A percentile compares a stretch with the other conserved stretches of the same genome.
Conservation (phyloP, 2,797 vertebrate genomes). For the Chromobotia macracanthus region DNA sequence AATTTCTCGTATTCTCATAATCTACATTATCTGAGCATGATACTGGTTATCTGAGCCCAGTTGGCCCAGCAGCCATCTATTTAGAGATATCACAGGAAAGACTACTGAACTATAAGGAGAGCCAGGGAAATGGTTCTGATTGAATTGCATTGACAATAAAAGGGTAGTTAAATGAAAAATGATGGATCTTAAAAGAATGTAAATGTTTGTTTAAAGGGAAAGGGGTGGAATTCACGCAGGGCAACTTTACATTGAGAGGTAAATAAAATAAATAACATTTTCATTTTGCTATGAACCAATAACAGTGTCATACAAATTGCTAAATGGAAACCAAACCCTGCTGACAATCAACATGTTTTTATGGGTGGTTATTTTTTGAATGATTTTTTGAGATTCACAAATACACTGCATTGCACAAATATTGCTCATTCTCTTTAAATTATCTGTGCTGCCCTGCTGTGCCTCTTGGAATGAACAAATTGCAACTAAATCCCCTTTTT, state of each 20-base stretch:
- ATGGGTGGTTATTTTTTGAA: conserved; percentile 28
- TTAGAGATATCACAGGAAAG: neutral
- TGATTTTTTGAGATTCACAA: conserved; percentile 17
- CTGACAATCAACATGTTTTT: conserved; percentile 44
- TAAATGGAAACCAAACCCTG: conserved; percentile 28
- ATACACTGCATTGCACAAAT: conserved; percentile 14
- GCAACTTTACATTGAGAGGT: conserved; percentile 7
- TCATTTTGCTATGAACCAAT: conserved; percentile 41
- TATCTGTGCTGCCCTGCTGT: conserved; percentile 5
- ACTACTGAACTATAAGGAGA: neutral
- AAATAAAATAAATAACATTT: conserved; percentile 30
- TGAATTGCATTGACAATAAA: neutral
- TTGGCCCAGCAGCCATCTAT: neutral
- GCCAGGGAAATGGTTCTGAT: neutral
- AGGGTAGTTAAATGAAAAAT: no score
- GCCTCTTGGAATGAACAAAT: neutral
- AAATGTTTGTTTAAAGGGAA: no score
- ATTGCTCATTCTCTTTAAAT: conserved; percentile 44
- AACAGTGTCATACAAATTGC: conserved; percentile 27
- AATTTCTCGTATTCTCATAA: neutral
- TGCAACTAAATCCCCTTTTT: no score
- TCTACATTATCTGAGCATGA: neutral
- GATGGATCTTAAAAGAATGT: no score
- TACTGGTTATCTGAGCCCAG: neutral
- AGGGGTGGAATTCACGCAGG: neutral